phyloP scores from a whole-genome alignment of 1,140 invertebrate genomes.

The Brachionus koreanus region DNA sequence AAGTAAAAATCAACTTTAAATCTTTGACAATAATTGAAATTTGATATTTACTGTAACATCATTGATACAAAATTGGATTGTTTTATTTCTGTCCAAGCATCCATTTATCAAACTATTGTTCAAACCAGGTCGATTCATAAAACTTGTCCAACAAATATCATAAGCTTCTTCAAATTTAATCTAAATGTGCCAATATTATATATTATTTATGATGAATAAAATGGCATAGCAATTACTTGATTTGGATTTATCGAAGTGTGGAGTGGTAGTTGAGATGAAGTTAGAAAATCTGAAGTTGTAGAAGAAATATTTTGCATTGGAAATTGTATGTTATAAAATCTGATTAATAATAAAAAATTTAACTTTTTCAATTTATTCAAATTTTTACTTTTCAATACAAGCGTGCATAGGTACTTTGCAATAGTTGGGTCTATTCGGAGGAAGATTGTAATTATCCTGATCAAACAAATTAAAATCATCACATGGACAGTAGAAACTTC shows the following conservation, averaged over 20 bases:
- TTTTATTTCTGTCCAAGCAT: background rate
- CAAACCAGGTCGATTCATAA: background rate
- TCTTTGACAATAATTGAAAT: background rate
- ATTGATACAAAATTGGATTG: background rate
- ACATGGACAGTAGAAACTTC: constrained; percentile 38
- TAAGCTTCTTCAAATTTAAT: background rate
- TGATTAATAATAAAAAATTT: background rate
- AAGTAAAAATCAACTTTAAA: background rate
- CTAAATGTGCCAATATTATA: background rate
- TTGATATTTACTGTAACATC: background rate
- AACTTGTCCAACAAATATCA: background rate
- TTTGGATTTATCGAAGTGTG: background rate
- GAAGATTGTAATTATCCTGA: background rate
- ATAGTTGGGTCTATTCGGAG: background rate
- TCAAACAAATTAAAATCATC: constrained; percentile 39
- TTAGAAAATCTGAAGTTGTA: background rate
- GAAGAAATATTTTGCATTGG: background rate
- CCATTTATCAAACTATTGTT: background rate
- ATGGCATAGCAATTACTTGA: background rate
- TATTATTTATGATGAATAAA: background rate
- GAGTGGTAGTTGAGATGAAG: background rate
- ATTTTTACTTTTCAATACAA: constrained; percentile 28
- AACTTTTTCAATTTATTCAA: background rate
- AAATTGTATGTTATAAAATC: background rate
- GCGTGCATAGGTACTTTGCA: background rate